phyloP scores from a whole-genome alignment of 2,888 invertebrate species.

The Rhodophaea formosa region DNA sequence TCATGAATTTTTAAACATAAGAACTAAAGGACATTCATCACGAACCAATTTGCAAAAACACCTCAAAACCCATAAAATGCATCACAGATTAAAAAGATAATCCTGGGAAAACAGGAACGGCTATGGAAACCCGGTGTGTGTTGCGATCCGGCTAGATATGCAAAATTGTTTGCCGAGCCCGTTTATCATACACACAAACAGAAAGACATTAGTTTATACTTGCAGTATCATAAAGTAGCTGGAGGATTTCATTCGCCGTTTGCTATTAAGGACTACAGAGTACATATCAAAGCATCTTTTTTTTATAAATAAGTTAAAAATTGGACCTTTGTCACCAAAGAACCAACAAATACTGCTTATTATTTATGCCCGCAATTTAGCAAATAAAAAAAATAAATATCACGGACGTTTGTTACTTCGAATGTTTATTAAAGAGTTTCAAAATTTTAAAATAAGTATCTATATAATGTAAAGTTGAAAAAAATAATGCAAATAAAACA shows the following conservation, averaged over 20 bases:
- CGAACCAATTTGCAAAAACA: neutral
- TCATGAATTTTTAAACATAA: too few species aligned
- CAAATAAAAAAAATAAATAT: too few species aligned
- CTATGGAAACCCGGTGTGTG: constrained; percentile 14
- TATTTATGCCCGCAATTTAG: too few species aligned
- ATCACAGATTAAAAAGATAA: constrained; percentile 16
- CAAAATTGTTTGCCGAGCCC: constrained; percentile 37
- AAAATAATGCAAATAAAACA: too few species aligned
- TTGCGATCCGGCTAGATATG: constrained; percentile 33
- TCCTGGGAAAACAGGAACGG: constrained; percentile 8
- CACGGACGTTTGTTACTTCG: too few species aligned
- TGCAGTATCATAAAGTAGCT: constrained; percentile 3
- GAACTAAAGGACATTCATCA: neutral
- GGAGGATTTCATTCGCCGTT: constrained; percentile 8
- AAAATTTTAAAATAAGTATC: too few species aligned
- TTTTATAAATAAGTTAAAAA: too few species aligned
- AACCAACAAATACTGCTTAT: too few species aligned
- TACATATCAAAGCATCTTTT: too few species aligned
- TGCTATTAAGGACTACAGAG: neutral
- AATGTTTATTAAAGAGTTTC: too few species aligned
- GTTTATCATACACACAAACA: constrained; percentile 31
- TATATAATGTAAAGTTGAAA: too few species aligned
- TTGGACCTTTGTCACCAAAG: too few species aligned
- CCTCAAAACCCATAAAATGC: neutral
- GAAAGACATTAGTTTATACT: constrained; percentile 32